phyloP scores from a whole-genome alignment of 2,797 vertebrate species.

The Mormyrus hasselquistii region DNA sequence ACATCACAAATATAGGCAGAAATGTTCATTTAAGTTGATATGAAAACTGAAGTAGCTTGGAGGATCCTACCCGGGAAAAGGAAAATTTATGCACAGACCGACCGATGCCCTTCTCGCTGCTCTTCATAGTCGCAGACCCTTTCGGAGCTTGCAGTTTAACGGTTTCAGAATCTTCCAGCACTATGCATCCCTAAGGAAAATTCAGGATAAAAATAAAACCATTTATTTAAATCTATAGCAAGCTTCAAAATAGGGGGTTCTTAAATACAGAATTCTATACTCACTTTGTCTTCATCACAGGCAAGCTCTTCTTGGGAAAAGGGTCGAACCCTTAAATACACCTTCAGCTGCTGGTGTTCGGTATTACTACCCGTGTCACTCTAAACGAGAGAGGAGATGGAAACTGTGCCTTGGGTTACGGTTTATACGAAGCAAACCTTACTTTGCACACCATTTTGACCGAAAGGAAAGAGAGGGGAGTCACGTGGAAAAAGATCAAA shows the following conservation, averaged over 20 bases:
- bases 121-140: constrained; percentile 75
- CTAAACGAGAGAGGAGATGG: constrained; percentile 34
- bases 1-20: not conserved
- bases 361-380: constrained; percentile 26
- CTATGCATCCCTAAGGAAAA: constrained; percentile 65
- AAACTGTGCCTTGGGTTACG: not conserved
- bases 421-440: not conserved
- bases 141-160: constrained; percentile 71
- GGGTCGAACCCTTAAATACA: constrained; percentile 76
- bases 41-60: not conserved
- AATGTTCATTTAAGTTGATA: not conserved
- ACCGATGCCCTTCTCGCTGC: constrained; percentile 75
- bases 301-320: constrained; percentile 72
- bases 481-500: not conserved
- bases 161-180: constrained; percentile 65
- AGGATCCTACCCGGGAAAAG: constrained; percentile 66
- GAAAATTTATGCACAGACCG: constrained; percentile 71
- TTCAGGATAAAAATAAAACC: not conserved
- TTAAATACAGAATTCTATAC: not conserved
- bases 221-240: not conserved
- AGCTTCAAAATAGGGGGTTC: not conserved
- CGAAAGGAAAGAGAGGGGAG: not conserved
- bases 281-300: constrained; percentile 71
- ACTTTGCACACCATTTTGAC: not conserved
- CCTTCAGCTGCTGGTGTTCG: constrained; percentile 66